Base-by-base conservation (phyloP, 2,113 vertebrate species). In the Dromiciops gliroides region DNA sequence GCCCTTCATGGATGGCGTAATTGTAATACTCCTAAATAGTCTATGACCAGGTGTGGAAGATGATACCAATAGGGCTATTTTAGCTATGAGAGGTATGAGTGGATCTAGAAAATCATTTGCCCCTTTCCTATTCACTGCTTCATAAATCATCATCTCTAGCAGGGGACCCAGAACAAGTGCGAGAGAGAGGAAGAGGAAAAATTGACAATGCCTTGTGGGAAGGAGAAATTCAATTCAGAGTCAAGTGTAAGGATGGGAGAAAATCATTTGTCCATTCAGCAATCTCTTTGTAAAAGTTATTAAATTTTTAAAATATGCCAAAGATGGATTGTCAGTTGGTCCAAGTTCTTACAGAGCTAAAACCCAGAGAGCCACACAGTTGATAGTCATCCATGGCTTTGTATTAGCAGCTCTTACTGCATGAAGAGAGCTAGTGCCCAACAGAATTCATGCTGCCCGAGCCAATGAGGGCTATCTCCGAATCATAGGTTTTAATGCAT, bases 401-500 rank as follows among this genome's bases (percentile, higher is more conserved):
- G 2, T 37, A 93, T 89, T 26, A 90, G 28, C 12, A 47, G 14
- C 26, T 97, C 91, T 88, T 53, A 56, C 88, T 89, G 19, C 44
- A 56, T 89, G 52, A 95, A 67, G 48, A 37, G 52, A 60, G 26
- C 9, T 51, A 47, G n/a, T 83, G 56, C 50, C 93, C 0, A 0
- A 19, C 28, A 89, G 90, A 67, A 96, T 90, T 94, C 89, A 52
- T 25, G 91, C 88, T 92, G 93, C 92, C 95, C 93, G 60, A 97
- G 23, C 28, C 94, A 94, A 37, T 75, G 95, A 93, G 90, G 92
- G 91, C 51, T 88, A 89, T 50, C 94, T 93, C 92, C 89, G 92
- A 96, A 97, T 97, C 95, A 90, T 49, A 50, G 92, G 28, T 90
- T 56, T 50, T 48, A 90, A 92, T 92, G 7, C 47, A 44, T 94